Percentiles rank a stretch among this genome's conserved stretches.
These are phyloP conservation scores for Hemicordylus capensis DNA, from an alignment of 2,113 vertebrate species.

Conservation along the genomic window DNA sequence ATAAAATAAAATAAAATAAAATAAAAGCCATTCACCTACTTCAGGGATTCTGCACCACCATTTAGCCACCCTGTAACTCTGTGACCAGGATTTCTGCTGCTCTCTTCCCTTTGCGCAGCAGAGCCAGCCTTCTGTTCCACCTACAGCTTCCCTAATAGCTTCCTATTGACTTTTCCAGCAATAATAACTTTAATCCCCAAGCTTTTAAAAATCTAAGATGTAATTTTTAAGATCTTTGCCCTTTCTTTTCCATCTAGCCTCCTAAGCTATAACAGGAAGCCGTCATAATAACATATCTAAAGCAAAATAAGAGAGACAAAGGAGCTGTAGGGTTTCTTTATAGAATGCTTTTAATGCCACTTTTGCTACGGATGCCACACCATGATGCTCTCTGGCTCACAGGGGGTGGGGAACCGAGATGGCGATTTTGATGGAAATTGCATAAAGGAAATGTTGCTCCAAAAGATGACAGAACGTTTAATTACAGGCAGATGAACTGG, in stretches of 20 bases:
- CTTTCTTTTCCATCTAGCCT: constrained; percentile 7
- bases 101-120: not conserved
- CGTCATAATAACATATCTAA: constrained; percentile 7
- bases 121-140: constrained; percentile 9
- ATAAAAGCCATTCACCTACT: too few relatives aligned
- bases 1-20: too few relatives aligned
- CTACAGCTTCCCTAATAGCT: not conserved
- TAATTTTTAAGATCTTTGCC: not conserved
- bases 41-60: not conserved
- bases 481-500: constrained; percentile 31
- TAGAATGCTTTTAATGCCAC: constrained; percentile 35
- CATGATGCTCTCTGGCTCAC: constrained; percentile 33
- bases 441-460: constrained; percentile 17
- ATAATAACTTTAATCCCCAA: not conserved
- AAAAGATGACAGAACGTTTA: constrained; percentile 45
- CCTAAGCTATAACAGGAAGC: not conserved
- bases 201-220: constrained; percentile 8
- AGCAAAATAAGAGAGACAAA: constrained; percentile 30
- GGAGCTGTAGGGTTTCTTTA: constrained; percentile 37
- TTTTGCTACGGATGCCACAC: constrained; percentile 28
- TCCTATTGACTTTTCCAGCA: not conserved
- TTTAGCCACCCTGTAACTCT: not conserved
- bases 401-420: constrained; percentile 32
- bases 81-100: not conserved
- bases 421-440: constrained; percentile 24